phyloP scores from a whole-genome alignment of 2,113 vertebrate species.

The Albula goreensis region DNA sequence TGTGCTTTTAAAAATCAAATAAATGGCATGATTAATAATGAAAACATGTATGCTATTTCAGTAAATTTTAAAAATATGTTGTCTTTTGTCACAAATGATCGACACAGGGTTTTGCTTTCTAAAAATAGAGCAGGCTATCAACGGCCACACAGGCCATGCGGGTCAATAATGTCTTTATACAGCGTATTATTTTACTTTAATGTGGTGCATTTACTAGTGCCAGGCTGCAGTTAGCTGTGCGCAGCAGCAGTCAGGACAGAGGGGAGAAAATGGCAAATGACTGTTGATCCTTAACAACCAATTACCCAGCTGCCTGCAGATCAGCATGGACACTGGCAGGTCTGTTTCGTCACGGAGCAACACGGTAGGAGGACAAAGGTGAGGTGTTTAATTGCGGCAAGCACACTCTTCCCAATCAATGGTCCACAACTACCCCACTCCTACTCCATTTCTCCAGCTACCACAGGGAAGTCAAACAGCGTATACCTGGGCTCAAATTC shows the following conservation, averaged over 20 bases:
- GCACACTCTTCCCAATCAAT: conserved; percentile 5
- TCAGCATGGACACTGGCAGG: conserved; percentile 25
- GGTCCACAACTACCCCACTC: background rate
- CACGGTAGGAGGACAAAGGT: conserved; percentile 14
- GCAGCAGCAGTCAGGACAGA: background rate
- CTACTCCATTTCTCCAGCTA: background rate
- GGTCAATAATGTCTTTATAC: background rate
- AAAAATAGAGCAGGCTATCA: background rate
- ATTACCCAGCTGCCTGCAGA: conserved; percentile 14
- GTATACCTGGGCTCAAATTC: background rate
- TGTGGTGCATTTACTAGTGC: background rate
- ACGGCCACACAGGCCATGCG: background rate
- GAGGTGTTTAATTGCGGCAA: conserved; percentile 22
- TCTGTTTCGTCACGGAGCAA: background rate
- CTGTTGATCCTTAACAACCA: conserved; percentile 37
- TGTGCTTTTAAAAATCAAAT: background rate
- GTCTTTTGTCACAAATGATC: background rate
- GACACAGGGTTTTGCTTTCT: background rate
- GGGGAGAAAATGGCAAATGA: conserved; percentile 24
- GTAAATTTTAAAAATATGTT: background rate
- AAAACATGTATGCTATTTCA: background rate
- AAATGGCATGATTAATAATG: background rate
- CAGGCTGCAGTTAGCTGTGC: background rate
- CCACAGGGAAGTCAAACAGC: background rate
- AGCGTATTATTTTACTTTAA: background rate